A percentile compares a stretch with the other conserved stretches of the same genome.
These are phyloP conservation scores for Dioctria linearis DNA, from an alignment of 2,888 invertebrate genomes.

Conservation along the genomic window DNA sequence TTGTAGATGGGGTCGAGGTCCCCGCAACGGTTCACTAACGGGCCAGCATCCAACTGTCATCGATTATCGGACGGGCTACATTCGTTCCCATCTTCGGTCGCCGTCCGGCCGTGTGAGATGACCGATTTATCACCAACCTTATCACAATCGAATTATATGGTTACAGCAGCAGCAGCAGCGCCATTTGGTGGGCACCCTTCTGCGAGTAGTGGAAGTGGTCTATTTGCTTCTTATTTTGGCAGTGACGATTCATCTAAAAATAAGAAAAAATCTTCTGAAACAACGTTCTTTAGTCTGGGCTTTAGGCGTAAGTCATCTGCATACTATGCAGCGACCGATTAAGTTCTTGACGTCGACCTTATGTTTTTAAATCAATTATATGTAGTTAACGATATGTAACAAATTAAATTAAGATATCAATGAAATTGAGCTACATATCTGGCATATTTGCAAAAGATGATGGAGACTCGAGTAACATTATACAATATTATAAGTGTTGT, in stretches of 20 bases:
- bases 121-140: constrained; percentile 74
- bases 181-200: constrained; percentile 1
- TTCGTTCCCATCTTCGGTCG: constrained; percentile 91
- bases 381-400: too few species aligned
- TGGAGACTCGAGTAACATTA: too few species aligned
- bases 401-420: too few species aligned
- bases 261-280: constrained; percentile 68
- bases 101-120: constrained; percentile 95
- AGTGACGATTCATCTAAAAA: constrained; percentile 67
- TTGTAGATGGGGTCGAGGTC: constrained; percentile 87
- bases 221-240: constrained; percentile 69
- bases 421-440: too few species aligned
- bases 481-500: too few species aligned
- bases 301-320: constrained; percentile 70
- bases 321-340: constrained; percentile 69
- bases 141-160: constrained; percentile 36
- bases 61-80: constrained; percentile 77
- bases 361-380: too few species aligned
- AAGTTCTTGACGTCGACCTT: constrained; percentile 21
- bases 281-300: constrained; percentile 70
- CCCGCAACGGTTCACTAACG: constrained; percentile 70
- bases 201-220: constrained; percentile 60
- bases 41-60: constrained; percentile 71
- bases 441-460: too few species aligned
- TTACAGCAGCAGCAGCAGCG: constrained; percentile 4